Conservation (phyloP, 2,797 vertebrate genomes). For the Aulostomus chinensis region DNA sequence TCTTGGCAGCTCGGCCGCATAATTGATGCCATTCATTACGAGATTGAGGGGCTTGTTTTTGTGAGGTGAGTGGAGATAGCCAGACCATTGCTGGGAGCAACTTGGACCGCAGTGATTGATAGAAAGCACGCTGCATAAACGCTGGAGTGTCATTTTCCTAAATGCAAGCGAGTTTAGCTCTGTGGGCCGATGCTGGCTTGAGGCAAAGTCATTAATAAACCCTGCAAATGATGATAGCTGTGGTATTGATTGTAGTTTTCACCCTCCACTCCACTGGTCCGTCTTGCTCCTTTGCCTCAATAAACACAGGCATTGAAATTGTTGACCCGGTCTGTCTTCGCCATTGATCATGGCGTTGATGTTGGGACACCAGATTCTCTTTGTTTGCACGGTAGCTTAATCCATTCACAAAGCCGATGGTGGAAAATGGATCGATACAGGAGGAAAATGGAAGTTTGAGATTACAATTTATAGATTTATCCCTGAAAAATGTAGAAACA, state of each 20-base stretch:
- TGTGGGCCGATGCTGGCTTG: conserved; percentile 37
- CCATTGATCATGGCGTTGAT: conserved; percentile 65
- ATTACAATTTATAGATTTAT: conserved; percentile 48
- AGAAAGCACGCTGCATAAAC: conserved; percentile 55
- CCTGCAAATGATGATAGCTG: conserved; percentile 75
- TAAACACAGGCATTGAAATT: conserved; percentile 65
- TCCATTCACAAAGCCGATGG: conserved; percentile 52
- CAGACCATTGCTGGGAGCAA: conserved; percentile 62
- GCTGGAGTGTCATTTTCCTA: conserved; percentile 53
- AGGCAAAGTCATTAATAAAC: conserved; percentile 71
- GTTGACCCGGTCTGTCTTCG: conserved; percentile 58
- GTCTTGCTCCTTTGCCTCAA: conserved; percentile 64
- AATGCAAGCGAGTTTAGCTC: conserved; percentile 71
- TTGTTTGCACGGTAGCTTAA: conserved; percentile 52
- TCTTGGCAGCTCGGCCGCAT: conserved; percentile 53
- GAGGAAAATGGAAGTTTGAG: conserved; percentile 44
- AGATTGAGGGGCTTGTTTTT: conserved; percentile 59
- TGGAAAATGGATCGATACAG: conserved; percentile 48
- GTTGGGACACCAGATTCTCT: conserved; percentile 49
- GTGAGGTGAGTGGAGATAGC: conserved; percentile 55
- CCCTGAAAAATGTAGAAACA: conserved; percentile 19
- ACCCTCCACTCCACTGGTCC: conserved; percentile 44
- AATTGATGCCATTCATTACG: conserved; percentile 75
- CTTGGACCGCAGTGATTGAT: conserved; percentile 63
- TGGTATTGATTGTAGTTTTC: conserved; percentile 71